Base-by-base conservation (phyloP, 2,113 vertebrate species). In the Neopipo cinnamomea region DNA sequence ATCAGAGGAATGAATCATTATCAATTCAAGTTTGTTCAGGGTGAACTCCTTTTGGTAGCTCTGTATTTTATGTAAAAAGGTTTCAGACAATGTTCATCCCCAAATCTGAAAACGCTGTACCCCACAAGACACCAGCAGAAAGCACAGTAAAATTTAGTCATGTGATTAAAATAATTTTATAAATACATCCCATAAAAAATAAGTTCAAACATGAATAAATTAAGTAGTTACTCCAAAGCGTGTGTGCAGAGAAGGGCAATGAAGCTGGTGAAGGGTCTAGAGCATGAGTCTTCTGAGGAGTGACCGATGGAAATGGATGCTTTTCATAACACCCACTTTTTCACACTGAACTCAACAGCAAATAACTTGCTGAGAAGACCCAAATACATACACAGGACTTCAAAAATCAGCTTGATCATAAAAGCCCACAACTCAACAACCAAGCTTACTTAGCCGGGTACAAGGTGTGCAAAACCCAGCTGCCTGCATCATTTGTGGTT, bases 311-410 rank as follows among this genome's bases (percentile, higher is more conserved):
- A 73, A 23, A n/a, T n/a, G n/a, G 5, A 12, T 15, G 30, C 16
- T 44, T 93, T 52, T 30, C 24, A 31, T 30, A 44, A 31, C 30
- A 28, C 6, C 15, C 14, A 6, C 18, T 23, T 83, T 58, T 46
- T 17, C 86, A 53, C 23, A 59, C 5, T 3, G 13, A 70, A 58
- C 37, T 67, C 53, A 21, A 8, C 20, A 59, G 52, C 63, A 78
- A 62, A 62, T 3, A 58, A 50, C 8, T 16, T 25, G 5, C 68
- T 42, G 53, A 79, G 85, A 62, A 61, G 61, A 31, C 11, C 2
- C 8, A 44, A 61, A 71, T 2, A 15, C 7, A 8, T 0, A 0
- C 35, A 41, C 39, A 8, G 4, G 2, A 21, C 33, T 83, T 39
- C 56, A 83, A 75, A 80, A 90, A 35, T 23, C 72, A 65, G 6